These are phyloP conservation scores for Euplagia quadripunctaria DNA, from an alignment of 2,888 invertebrate species.

Conservation along the genomic window DNA sequence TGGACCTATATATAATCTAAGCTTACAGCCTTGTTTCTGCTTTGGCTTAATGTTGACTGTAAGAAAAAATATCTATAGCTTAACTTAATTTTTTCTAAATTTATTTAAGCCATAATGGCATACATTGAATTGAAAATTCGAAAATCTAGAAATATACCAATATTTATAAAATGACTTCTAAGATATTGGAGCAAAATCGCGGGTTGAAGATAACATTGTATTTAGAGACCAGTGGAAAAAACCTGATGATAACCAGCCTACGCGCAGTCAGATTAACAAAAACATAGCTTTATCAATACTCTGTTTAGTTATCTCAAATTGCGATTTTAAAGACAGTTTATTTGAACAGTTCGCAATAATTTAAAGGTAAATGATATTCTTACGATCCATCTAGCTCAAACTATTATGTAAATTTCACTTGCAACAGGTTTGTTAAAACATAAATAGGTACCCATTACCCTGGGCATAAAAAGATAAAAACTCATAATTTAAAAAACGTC, in stretches of 20 bases:
- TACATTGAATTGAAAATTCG: too few species aligned
- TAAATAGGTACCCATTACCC: neutral
- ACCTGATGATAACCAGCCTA: conserved; percentile 37
- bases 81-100: too few species aligned
- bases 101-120: too few species aligned
- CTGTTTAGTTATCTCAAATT: conserved; percentile 19
- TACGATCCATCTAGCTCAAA: neutral
- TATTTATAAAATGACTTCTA: neutral
- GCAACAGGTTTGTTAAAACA: neutral
- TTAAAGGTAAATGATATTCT: neutral
- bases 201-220: conserved; percentile 33
- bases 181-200: neutral
- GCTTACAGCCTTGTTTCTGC: too few species aligned
- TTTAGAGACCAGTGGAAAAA: conserved; percentile 33
- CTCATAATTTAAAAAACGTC: too few species aligned
- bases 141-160: too few species aligned
- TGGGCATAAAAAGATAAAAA: neutral
- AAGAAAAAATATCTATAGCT: too few species aligned
- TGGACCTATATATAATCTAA: too few species aligned
- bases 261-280: conserved; percentile 27
- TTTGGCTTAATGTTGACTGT: too few species aligned
- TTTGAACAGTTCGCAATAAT: neutral
- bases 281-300: conserved; percentile 37
- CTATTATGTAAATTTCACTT: neutral
- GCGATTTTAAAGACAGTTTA: neutral